Evolutionary conservation across 1,140 invertebrate genomes (phyloP).

Genomic region (Drosophila orena): DNA sequence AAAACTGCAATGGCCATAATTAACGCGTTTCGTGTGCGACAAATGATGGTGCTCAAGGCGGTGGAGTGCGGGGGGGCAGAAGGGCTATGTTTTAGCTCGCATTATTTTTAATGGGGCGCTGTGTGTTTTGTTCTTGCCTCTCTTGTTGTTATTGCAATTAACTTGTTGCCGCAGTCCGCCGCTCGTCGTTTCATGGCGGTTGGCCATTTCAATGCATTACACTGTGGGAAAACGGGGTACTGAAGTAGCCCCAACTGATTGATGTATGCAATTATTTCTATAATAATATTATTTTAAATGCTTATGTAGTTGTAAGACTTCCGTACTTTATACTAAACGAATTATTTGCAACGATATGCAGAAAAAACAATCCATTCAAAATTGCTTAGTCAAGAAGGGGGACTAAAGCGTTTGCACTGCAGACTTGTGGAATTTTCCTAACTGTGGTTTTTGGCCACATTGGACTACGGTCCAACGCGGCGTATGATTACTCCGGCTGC

Average conservation of each 20-base stretch:
- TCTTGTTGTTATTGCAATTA: slow-evolving; percentile 58
- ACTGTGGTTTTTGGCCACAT: slow-evolving; percentile 16
- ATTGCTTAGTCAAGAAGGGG: too few species aligned
- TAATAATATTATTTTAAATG: too few species aligned
- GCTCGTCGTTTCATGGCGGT: slow-evolving; percentile 38
- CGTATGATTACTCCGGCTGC: slow-evolving; percentile 51
- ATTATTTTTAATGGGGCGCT: slow-evolving; percentile 75
- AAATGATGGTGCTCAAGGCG: slow-evolving; percentile 65
- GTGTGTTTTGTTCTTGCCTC: slow-evolving; percentile 52
- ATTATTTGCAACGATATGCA: too few species aligned
- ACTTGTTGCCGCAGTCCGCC: slow-evolving; percentile 62
- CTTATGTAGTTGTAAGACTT: too few species aligned
- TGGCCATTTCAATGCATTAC: slow-evolving; percentile 17
- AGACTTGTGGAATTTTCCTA: neutral
- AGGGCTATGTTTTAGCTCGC: slow-evolving; percentile 33
- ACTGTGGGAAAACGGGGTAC: slow-evolving; percentile 6
- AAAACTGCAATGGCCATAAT: slow-evolving; percentile 77
- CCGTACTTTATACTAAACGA: too few species aligned
- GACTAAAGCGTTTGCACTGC: too few species aligned
- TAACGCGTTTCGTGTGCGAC: slow-evolving; percentile 79
- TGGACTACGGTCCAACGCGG: slow-evolving; percentile 21
- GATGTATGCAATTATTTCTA: too few species aligned
- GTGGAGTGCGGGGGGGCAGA: slow-evolving; percentile 2
- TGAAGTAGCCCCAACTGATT: too few species aligned
- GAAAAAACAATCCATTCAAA: too few species aligned